A percentile compares a stretch with the other conserved stretches of the same genome.
phyloP scores from a whole-genome alignment of 1,140 invertebrate species.

The Drosophila sturtevanti region DNA sequence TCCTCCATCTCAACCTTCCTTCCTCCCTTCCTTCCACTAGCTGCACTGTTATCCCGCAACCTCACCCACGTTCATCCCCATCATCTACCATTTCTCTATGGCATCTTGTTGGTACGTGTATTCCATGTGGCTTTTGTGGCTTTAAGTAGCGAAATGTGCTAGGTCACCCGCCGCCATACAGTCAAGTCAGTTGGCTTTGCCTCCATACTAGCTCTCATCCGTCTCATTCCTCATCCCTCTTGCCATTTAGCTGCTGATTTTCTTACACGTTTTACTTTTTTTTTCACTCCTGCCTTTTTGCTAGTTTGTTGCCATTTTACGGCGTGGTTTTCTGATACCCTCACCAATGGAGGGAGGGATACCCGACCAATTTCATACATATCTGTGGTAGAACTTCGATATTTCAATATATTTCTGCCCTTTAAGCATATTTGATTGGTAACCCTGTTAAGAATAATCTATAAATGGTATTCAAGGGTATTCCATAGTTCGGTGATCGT shows the following conservation, averaged over 20 bases:
- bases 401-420: too few relatives aligned
- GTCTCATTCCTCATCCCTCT: neutral
- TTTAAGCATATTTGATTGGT: too few relatives aligned
- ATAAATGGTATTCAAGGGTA: neutral
- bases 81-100: slow-evolving; percentile 22
- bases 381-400: neutral
- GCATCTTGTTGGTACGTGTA: slow-evolving; percentile 15
- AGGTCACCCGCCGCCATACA: slow-evolving; percentile 35
- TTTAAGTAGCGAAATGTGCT: slow-evolving; percentile 77
- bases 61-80: slow-evolving; percentile 11
- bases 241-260: slow-evolving; percentile 68
- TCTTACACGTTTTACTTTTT: slow-evolving; percentile 56
- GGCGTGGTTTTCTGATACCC: slow-evolving; percentile 33
- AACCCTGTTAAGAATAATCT: too few relatives aligned
- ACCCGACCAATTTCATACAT: too few relatives aligned
- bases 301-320: slow-evolving; percentile 66
- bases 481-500: neutral
- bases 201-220: neutral
- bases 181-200: slow-evolving; percentile 12
- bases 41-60: neutral
- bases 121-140: slow-evolving; percentile 73
- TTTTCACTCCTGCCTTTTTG: slow-evolving; percentile 51
- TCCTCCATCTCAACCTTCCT: too few relatives aligned
- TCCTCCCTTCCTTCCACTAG: neutral
- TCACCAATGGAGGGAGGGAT: neutral